Conservation (phyloP, 2,113 vertebrate genomes). For the Microcebus ravelobensis region DNA sequence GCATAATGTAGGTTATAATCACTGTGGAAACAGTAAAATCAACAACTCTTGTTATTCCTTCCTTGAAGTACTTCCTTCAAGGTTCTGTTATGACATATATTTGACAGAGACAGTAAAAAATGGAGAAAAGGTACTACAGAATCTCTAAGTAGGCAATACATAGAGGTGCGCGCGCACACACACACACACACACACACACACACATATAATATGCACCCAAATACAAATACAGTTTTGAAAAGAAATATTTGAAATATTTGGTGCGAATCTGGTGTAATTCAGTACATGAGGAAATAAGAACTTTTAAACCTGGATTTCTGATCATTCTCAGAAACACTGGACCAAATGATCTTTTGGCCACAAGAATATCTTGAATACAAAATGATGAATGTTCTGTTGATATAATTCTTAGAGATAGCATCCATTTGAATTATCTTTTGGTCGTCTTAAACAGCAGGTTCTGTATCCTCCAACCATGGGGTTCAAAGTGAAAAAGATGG, state of each 20-base stretch:
- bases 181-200: too few species aligned
- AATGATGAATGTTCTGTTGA: background rate
- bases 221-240: background rate
- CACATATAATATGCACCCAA: background rate
- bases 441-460: background rate
- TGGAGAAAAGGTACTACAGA: background rate
- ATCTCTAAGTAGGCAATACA: background rate
- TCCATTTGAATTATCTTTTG: background rate
- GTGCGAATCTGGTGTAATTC: background rate
- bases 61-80: background rate
- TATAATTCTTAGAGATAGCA: background rate
- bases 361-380: background rate
- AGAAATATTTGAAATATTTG: slow-evolving; percentile 18
- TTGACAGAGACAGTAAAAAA: background rate
- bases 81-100: slow-evolving; percentile 21
- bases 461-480: background rate
- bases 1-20: background rate
- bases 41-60: slow-evolving; percentile 24
- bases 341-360: background rate
- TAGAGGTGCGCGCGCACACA: background rate
- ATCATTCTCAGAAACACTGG: background rate
- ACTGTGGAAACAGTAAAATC: background rate
- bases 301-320: background rate
- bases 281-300: background rate
- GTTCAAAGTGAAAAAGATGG: background rate